Percentiles rank a stretch among this genome's conserved stretches.
Conservation (phyloP, 2,797 vertebrate species). For the Trachurus trachurus region DNA sequence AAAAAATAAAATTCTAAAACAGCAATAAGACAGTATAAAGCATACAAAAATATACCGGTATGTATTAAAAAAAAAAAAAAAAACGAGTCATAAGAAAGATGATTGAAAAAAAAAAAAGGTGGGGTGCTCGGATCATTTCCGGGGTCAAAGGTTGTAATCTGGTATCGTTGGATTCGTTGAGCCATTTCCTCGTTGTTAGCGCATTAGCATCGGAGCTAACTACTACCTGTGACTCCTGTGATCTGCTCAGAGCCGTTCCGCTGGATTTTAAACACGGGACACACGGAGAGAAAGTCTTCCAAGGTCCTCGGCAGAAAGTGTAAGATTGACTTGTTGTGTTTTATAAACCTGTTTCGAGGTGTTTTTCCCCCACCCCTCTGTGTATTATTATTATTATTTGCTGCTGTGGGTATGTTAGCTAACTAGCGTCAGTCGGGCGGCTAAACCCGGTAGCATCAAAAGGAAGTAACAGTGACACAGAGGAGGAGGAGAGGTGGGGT, state of each 20-base stretch:
- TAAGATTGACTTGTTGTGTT: slow-evolving; percentile 33
- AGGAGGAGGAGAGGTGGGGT: too few relatives aligned
- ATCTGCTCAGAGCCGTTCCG: not conserved
- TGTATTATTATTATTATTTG: not conserved
- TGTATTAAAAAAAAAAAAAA: not conserved
- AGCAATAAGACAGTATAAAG: too few relatives aligned
- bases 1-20: too few relatives aligned
- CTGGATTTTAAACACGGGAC: not conserved
- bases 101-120: too few relatives aligned
- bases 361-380: not conserved
- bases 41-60: too few relatives aligned
- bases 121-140: slow-evolving; percentile 26
- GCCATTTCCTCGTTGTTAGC: slow-evolving; percentile 62
- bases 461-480: too few relatives aligned
- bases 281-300: slow-evolving; percentile 1
- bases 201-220: slow-evolving; percentile 48
- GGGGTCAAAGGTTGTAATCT: slow-evolving; percentile 52
- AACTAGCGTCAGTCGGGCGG: slow-evolving; percentile 29
- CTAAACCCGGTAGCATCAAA: slow-evolving; percentile 25
- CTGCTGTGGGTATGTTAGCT: not conserved
- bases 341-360: not conserved
- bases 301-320: slow-evolving; percentile 43
- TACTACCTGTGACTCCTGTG: not conserved
- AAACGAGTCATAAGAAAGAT: fast-evolving
- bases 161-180: slow-evolving; percentile 15